Evolutionary conservation across 2,888 invertebrate genomes (phyloP), one percentile per base, ranked within the genome.

Genomic region (Cetonia aurata): DNA sequence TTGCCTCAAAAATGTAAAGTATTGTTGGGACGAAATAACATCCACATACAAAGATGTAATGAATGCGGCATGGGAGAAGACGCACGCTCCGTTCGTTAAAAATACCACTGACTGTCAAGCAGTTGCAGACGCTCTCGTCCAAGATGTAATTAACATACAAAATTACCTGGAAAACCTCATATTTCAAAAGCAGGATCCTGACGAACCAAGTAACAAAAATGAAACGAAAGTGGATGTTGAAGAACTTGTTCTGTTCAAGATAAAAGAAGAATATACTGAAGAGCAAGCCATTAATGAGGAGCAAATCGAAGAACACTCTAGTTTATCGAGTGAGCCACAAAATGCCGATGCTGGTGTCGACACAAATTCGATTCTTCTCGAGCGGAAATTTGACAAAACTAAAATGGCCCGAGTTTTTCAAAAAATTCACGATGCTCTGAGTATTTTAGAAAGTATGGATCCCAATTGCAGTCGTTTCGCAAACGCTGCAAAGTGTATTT

Each of bases 1-100:
- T 33, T 55, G 55, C 13, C 13, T 55, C 2, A 55, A 55, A 55
- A 55, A 37, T 33, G 15, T 33, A 9, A 55, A 55, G 33, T 55
- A 55, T 55, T 55, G 55, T 55, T 55, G 55, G 55, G 55, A 55
- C 6, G 55, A 55, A 33, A 4, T 55, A 13, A 13, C 55, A 31
- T 33, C 55, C 13, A 12, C n/a, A n/a, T 33, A 55, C 13, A 55
- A 13, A 33, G n/a, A 25, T 55, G 37, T 31, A 33, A 8, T 55
- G 15, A 55, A 33, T 12, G 12, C 55, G 31, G n/a, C 31, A 6
- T 55, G 55, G 55, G 13, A 55, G 9, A 55, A 55, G 31, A n/a
- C 31, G 6, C 13, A 55, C 9, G 13, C 55, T 13, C 31, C 13
- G 4, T 55, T 55, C 13, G 55, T 55, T 4, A 12, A n/a, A 10